Percentiles rank a stretch among this genome's conserved stretches.
phyloP scores from a whole-genome alignment of 35 echinoderm and acorn worm genomes.

The Ophioderma brevispina region DNA sequence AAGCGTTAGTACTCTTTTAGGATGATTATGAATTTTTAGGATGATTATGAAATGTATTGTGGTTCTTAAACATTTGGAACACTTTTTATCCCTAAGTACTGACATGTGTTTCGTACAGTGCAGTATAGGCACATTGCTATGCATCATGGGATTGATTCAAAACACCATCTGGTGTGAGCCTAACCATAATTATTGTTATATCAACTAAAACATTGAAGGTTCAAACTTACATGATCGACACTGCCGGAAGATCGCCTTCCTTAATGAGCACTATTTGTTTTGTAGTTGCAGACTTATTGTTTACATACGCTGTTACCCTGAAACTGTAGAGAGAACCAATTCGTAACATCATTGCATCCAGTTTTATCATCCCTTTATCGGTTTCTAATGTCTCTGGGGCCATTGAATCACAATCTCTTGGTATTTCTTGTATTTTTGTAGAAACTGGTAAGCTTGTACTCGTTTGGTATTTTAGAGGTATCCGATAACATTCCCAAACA shows the following conservation, averaged over 20 bases:
- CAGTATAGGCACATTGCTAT: too few relatives aligned
- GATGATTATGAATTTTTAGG: too few relatives aligned
- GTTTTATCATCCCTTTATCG: background rate
- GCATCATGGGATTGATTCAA: too few relatives aligned
- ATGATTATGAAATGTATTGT: too few relatives aligned
- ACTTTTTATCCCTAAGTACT: too few relatives aligned
- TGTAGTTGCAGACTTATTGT: background rate
- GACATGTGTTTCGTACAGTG: too few relatives aligned
- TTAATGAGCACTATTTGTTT: background rate
- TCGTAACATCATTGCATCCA: background rate
- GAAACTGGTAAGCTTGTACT: background rate
- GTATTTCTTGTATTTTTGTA: conserved; percentile 15
- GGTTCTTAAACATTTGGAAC: too few relatives aligned
- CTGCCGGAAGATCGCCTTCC: background rate
- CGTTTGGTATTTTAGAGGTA: background rate
- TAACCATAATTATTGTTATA: too few relatives aligned
- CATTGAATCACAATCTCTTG: background rate
- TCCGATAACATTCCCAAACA: conserved; percentile 18
- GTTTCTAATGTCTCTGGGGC: background rate
- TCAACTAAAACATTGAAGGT: too few relatives aligned
- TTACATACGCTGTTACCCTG: background rate
- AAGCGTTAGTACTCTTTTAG: too few relatives aligned
- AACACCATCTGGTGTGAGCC: too few relatives aligned
- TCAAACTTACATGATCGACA: conserved; percentile 30
- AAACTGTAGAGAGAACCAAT: background rate